These are phyloP conservation scores for Phytoseiulus persimilis DNA, from an alignment of 2,888 invertebrate species.

Conservation along the genomic window DNA sequence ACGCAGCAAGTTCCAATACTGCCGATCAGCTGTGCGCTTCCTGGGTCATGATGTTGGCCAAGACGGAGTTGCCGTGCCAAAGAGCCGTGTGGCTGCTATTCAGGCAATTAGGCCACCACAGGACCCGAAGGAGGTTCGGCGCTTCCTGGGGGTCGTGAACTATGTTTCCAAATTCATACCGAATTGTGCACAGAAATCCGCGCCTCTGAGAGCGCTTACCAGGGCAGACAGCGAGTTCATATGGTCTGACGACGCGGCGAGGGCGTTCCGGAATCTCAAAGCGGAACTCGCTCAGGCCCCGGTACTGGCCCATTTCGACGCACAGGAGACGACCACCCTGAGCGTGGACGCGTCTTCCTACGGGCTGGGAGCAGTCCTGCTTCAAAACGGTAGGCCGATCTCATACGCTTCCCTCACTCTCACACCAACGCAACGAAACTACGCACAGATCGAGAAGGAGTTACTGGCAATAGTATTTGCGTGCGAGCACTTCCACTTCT, in stretches of 20 bases:
- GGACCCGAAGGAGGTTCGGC: neutral
- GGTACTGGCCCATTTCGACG: constrained; percentile 47
- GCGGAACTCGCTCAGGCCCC: constrained; percentile 46
- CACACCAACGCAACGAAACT: constrained; percentile 47
- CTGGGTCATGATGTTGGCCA: neutral
- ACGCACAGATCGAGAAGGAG: constrained; percentile 50
- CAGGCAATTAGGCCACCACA: neutral
- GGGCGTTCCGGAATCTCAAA: constrained; percentile 47
- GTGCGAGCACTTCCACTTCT: constrained; percentile 48
- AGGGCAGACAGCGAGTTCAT: neutral
- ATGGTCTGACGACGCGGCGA: neutral
- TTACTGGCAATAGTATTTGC: constrained; percentile 48
- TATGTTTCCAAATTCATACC: neutral
- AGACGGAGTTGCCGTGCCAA: neutral
- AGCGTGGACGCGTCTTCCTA: constrained; percentile 48
- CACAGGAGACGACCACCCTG: constrained; percentile 43
- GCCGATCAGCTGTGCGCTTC: neutral
- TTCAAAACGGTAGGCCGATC: constrained; percentile 48
- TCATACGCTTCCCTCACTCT: constrained; percentile 48
- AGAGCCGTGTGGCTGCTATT: neutral
- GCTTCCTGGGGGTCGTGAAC: neutral
- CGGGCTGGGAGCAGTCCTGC: constrained; percentile 48
- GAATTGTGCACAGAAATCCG: neutral
- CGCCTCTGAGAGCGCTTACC: neutral
- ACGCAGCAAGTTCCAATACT: neutral